Base-by-base conservation (phyloP, 1,140 invertebrate species). In the Macrostomum lignano region DNA sequence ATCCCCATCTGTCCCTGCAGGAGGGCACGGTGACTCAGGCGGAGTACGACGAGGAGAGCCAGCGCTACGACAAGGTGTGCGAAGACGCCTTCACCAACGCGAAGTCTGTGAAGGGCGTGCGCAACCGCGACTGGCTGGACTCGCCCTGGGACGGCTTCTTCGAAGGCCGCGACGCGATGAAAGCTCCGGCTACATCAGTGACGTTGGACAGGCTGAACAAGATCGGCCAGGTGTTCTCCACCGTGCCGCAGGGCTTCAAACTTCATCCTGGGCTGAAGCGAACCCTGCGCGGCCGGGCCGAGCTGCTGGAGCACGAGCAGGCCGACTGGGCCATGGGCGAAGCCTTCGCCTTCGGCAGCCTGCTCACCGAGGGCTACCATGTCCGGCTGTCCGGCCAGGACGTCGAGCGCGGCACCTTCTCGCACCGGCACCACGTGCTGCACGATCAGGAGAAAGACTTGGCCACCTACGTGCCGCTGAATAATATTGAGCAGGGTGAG, bases 321-420 rank as follows among this genome's bases (percentile, higher is more conserved):
- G 70, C 74, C 24, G 88, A 98, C 65, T 98, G 91, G 91, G 82
- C 88, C 7, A 60, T 96, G 24, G 88, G 72, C 17, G 91, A 98
- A 61, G 81, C 82, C 0, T 73, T 98, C 66, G 86, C 86, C 9
- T 94, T 91, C 51, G 91, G 88, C 13, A 84, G 82, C 6, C 42
- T 37, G 53, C 79, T 42, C 51, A 81, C 36, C 74, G 81, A 67
- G 32, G 47, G 50, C 7, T 41, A 48, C 21, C 42, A 45, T 38
- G 44, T 42, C 29, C 51, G 79, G 76, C 33, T 71, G 76, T 42
- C 24, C 24, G 41, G 91, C 33, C 86, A 98, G 55, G 88, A 98
- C 55, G 88, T 96, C 1, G 86, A 96, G 57, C 67, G 88, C 60
- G 88, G 88, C 31, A 96, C 88, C 1, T 94, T 96, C 65, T 67